phyloP scores from a whole-genome alignment of 2,888 invertebrate species.

The Drosophila colorata region DNA sequence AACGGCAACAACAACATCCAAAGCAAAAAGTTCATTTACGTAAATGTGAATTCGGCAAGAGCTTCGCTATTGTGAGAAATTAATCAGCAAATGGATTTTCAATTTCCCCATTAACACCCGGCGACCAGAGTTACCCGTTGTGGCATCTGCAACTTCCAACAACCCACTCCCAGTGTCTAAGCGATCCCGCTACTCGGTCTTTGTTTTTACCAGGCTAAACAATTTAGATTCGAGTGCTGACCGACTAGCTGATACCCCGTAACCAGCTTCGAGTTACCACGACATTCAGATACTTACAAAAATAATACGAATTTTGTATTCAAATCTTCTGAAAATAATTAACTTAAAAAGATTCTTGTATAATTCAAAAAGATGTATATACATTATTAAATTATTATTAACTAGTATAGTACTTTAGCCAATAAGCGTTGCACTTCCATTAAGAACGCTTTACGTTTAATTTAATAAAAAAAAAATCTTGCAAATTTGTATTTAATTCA shows the following conservation, averaged over 20 bases:
- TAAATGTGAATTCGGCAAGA: slow-evolving; percentile 67
- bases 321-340: too few species aligned
- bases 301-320: too few species aligned
- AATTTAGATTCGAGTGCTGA: background rate
- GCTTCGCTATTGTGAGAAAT: slow-evolving; percentile 63
- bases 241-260: background rate
- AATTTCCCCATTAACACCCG: slow-evolving; percentile 75
- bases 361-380: too few species aligned
- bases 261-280: background rate
- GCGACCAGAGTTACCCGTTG: slow-evolving; percentile 38
- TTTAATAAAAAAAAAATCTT: too few species aligned
- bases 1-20: slow-evolving; percentile 20
- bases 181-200: background rate
- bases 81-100: slow-evolving; percentile 80
- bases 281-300: too few species aligned
- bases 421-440: too few species aligned
- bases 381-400: too few species aligned
- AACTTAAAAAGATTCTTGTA: too few species aligned
- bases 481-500: too few species aligned
- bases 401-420: too few species aligned
- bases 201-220: slow-evolving; percentile 3
- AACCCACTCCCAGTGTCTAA: background rate
- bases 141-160: slow-evolving; percentile 17
- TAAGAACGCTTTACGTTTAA: too few species aligned
- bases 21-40: slow-evolving; percentile 73